Evolutionary conservation across 2,888 invertebrate genomes (phyloP).

Genomic region (Epistrophella euchroma): DNA sequence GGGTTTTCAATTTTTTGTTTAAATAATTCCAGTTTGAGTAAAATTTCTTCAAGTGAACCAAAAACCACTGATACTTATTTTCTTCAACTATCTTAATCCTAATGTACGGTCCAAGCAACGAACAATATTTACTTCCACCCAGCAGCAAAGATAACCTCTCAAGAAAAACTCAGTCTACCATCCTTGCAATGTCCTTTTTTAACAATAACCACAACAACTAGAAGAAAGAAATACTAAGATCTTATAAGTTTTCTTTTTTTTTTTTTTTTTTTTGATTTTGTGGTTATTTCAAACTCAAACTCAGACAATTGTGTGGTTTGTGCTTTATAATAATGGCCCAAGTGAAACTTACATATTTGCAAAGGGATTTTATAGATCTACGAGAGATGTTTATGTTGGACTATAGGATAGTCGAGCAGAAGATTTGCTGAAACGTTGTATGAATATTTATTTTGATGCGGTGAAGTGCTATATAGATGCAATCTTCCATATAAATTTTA

Average conservation of each 20-base stretch:
- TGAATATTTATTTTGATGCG: conserved; percentile 45
- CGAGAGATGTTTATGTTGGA: background rate
- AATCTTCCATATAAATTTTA: conserved; percentile 9
- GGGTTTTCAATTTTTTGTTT: no score
- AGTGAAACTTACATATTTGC: conserved; percentile 46
- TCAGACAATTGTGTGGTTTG: conserved; percentile 3
- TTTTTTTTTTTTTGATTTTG: conserved; percentile 35
- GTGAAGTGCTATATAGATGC: conserved; percentile 8
- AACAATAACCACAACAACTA: background rate
- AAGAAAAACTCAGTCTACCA: background rate
- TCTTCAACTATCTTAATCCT: no score
- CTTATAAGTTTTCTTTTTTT: conserved; percentile 9
- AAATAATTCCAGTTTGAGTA: no score
- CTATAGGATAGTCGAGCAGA: conserved; percentile 31
- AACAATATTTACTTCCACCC: background rate
- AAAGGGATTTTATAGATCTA: conserved; percentile 16
- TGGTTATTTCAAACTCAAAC: conserved; percentile 16
- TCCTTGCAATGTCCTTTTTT: conserved; percentile 2
- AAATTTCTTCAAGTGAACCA: no score
- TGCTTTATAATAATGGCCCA: conserved; percentile 39
- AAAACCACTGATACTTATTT: no score
- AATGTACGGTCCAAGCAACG: no score
- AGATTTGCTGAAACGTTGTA: conserved; percentile 35
- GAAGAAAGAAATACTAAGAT: background rate
- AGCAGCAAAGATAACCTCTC: background rate